A percentile compares a stretch with the other conserved stretches of the same genome.
Evolutionary conservation across 2,797 vertebrate genomes (phyloP).

Genomic region (Artibeus lituratus): DNA sequence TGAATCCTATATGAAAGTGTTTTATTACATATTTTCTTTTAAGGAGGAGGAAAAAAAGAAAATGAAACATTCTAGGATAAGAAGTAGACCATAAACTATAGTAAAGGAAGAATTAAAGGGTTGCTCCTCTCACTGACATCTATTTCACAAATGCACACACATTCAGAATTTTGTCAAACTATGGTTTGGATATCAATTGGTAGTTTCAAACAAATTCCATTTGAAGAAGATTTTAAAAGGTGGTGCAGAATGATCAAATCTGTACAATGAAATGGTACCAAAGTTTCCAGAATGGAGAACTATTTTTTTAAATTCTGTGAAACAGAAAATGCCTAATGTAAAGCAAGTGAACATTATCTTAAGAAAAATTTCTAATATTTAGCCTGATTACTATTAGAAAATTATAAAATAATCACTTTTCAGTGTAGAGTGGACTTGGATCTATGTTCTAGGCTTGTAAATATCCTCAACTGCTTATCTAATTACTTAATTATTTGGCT

Average conservation of each 20-base stretch:
- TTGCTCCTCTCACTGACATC: not conserved
- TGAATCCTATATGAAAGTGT: not conserved
- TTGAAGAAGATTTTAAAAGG: slow-evolving; percentile 30
- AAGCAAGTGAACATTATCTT: not conserved
- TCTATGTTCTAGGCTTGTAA: not conserved
- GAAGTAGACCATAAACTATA: not conserved
- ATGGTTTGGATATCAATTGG: not conserved
- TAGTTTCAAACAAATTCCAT: slow-evolving; percentile 27
- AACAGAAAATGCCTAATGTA: not conserved
- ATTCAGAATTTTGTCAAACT: not conserved
- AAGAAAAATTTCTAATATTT: not conserved
- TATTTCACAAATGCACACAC: not conserved
- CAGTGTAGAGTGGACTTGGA: not conserved
- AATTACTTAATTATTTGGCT: not conserved
- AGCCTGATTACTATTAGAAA: not conserved
- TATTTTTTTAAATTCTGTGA: slow-evolving; percentile 4
- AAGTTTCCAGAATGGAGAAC: not conserved
- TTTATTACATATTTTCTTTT: not conserved
- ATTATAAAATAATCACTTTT: not conserved
- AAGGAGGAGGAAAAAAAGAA: not conserved
- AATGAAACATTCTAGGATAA: not conserved
- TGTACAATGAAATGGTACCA: not conserved
- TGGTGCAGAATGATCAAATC: not conserved
- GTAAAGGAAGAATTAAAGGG: not conserved
- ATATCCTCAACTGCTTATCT: not conserved